These are phyloP conservation scores for Lasioglossum figueresi DNA, from an alignment of 2,888 invertebrate species.

Conservation along the genomic window DNA sequence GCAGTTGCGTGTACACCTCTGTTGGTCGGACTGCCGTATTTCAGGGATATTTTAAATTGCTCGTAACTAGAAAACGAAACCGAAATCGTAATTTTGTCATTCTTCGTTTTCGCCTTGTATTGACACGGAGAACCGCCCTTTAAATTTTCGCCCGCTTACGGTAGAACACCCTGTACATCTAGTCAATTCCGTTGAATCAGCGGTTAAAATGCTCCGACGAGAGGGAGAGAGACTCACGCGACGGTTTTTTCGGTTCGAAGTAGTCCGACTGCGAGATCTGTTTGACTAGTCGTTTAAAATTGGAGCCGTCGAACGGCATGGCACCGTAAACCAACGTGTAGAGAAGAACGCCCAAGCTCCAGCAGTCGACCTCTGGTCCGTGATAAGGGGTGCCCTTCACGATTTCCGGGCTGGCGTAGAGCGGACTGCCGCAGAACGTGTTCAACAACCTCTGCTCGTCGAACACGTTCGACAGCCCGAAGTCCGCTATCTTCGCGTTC, in stretches of 20 bases:
- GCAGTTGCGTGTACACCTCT: too few relatives aligned
- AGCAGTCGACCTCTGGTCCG: conserved; percentile 97
- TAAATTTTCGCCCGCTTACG: too few relatives aligned
- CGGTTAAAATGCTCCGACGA: background rate
- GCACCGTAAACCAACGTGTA: conserved; percentile 99
- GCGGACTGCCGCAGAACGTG: conserved; percentile 98
- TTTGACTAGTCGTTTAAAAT: conserved; percentile 97
- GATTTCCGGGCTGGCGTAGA: conserved; percentile 99
- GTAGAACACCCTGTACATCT: background rate
- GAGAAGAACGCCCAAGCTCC: conserved; percentile 98
- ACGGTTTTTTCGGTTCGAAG: conserved; percentile 97
- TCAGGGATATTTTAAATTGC: too few relatives aligned
- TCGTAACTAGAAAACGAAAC: too few relatives aligned
- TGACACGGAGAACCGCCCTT: too few relatives aligned
- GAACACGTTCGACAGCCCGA: conserved; percentile 98
- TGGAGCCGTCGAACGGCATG: conserved; percentile 99
- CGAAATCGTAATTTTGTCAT: too few relatives aligned
- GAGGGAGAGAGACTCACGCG: conserved; percentile 88
- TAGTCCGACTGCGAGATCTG: conserved; percentile 99
- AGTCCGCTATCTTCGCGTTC: conserved; percentile 99
- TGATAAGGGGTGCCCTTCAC: conserved; percentile 98
- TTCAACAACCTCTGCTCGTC: conserved; percentile 93
- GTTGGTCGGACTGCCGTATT: too few relatives aligned
- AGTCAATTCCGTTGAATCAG: background rate
- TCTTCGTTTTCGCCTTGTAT: too few relatives aligned